Conservation (phyloP, 2,797 vertebrate genomes). For the Darevskia mixta region DNA sequence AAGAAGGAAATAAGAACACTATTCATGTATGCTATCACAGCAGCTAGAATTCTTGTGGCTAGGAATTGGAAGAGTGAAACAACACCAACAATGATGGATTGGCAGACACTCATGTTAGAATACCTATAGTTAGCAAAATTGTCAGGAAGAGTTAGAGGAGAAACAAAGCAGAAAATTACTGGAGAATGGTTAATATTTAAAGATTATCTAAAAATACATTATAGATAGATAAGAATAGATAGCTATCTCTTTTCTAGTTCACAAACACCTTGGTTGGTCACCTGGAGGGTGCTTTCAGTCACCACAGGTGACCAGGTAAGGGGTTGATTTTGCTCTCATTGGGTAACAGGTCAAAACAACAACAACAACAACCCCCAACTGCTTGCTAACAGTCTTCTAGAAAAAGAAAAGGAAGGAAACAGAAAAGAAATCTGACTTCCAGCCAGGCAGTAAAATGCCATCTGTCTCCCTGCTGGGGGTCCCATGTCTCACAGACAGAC, state of each 20-base stretch:
- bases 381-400: not conserved
- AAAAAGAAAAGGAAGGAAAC: not conserved
- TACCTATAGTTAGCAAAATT: no score
- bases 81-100: no score
- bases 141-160: no score
- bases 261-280: not conserved
- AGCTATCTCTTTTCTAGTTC: not conserved
- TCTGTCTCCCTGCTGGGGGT: constrained; percentile 64
- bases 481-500: constrained; percentile 63
- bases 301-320: not conserved
- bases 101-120: no score
- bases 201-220: no score
- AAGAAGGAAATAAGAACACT: no score
- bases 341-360: not conserved
- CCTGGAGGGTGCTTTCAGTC: not conserved
- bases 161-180: no score
- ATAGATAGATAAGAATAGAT: no score
- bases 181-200: no score
- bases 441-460: constrained; percentile 74
- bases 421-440: constrained; percentile 54
- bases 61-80: no score
- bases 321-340: not conserved
- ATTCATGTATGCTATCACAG: no score
- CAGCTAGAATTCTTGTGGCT: no score
- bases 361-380: not conserved